A percentile compares a stretch with the other conserved stretches of the same genome.
Conservation (phyloP, 2,888 invertebrate species). For the Sialis lutaria region DNA sequence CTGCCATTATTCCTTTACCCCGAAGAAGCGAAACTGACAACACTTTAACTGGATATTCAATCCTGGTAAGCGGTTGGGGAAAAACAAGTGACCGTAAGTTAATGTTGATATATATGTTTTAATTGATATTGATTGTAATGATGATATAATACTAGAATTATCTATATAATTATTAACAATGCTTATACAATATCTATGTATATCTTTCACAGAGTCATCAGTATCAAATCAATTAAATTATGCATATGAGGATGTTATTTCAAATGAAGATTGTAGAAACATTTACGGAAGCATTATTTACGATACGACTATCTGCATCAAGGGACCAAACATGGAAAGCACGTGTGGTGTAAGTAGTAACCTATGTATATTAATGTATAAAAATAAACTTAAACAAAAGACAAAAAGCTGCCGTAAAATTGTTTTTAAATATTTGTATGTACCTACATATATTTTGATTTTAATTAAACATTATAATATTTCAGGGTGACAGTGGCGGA, state of each 20-base stretch:
- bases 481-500: slow-evolving; percentile 19
- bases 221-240: slow-evolving; percentile 11
- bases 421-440: neutral
- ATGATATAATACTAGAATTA: neutral
- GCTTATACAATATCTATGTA: neutral
- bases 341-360: slow-evolving; percentile 17
- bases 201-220: neutral
- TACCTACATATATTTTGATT: neutral
- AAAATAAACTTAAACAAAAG: neutral
- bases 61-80: slow-evolving; percentile 15
- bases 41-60: slow-evolving; percentile 2
- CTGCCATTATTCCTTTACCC: slow-evolving; percentile 12
- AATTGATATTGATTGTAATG: neutral
- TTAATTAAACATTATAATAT: neutral
- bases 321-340: slow-evolving; percentile 13
- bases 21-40: slow-evolving; percentile 2
- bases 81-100: slow-evolving; percentile 12
- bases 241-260: slow-evolving; percentile 14
- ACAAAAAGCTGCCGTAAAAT: neutral
- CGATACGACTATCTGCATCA: slow-evolving; percentile 14
- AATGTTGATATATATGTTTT: neutral
- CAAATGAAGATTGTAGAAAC: slow-evolving; percentile 13
- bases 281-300: slow-evolving; percentile 12
- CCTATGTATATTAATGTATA: neutral
- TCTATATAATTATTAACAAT: neutral